A percentile compares a stretch with the other conserved stretches of the same genome.
Evolutionary conservation across 2,888 invertebrate species (phyloP).

Genomic region (Stegophylla sp.): DNA sequence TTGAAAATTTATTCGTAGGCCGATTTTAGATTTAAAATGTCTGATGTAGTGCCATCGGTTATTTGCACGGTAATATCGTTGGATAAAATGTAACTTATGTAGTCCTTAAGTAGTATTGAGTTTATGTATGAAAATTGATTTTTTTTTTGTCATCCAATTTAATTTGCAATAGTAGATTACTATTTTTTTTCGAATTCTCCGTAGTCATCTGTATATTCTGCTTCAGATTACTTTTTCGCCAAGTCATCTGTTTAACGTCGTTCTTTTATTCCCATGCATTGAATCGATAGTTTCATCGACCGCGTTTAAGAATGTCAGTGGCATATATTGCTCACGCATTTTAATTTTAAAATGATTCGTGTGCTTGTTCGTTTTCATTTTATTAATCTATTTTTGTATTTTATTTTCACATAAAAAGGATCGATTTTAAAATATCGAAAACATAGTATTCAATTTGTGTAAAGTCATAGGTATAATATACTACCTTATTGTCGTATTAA

Average conservation of each 20-base stretch:
- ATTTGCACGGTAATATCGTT: constrained; percentile 24
- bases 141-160: background rate
- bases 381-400: no score
- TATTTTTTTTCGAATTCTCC: background rate
- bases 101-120: background rate
- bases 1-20: background rate
- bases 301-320: background rate
- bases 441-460: no score
- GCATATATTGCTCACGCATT: no score
- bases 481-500: no score
- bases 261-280: background rate
- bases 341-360: no score
- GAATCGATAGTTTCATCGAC: background rate
- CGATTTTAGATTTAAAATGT: constrained; percentile 27
- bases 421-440: no score
- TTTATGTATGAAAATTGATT: background rate
- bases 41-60: constrained; percentile 9
- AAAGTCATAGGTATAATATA: no score
- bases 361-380: no score
- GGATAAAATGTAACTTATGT: background rate
- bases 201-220: background rate
- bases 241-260: background rate
- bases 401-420: no score
- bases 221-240: background rate
- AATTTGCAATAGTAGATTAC: constrained; percentile 4